Percentiles rank a stretch among this genome's conserved stretches.
Conservation (phyloP, 2,113 vertebrate genomes). For the Phalacrocorax aristotelis region DNA sequence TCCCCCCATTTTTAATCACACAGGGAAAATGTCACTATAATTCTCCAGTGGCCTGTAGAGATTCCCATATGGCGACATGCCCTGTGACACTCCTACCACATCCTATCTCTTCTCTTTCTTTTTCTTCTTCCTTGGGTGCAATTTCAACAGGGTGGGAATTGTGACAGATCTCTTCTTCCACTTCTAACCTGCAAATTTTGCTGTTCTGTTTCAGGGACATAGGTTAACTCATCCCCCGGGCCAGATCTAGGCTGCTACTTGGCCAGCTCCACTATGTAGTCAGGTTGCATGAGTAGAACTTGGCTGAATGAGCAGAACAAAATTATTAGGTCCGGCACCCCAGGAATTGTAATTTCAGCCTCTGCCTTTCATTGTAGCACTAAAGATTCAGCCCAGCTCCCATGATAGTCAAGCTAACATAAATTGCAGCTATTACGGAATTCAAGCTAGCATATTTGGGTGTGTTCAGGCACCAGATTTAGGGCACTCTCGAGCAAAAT, state of each 20-base stretch:
- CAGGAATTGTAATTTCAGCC: constrained; percentile 19
- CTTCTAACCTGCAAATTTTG: not conserved
- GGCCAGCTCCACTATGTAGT: not conserved
- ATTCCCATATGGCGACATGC: no score
- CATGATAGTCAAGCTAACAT: not conserved
- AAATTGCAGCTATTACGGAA: not conserved
- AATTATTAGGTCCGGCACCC: not conserved
- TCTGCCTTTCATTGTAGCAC: not conserved
- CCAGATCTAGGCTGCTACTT: not conserved
- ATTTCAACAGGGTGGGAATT: not conserved
- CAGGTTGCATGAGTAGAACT: not conserved
- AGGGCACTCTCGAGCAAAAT: not conserved
- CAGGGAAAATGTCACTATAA: not conserved
- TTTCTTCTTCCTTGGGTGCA: not conserved
- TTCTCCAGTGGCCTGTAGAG: not conserved
- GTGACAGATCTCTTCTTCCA: not conserved
- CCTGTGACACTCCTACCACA: rapidly evolving
- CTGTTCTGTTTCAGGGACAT: not conserved
- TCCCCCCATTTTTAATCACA: not conserved
- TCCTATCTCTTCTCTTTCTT: not conserved
- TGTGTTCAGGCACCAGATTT: not conserved
- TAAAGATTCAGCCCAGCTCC: constrained; percentile 10
- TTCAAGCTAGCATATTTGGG: not conserved
- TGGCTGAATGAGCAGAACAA: constrained; percentile 31
- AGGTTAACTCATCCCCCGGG: not conserved